Evolutionary conservation across 2,113 vertebrate genomes (phyloP).

Genomic region (Malurus elegans): DNA sequence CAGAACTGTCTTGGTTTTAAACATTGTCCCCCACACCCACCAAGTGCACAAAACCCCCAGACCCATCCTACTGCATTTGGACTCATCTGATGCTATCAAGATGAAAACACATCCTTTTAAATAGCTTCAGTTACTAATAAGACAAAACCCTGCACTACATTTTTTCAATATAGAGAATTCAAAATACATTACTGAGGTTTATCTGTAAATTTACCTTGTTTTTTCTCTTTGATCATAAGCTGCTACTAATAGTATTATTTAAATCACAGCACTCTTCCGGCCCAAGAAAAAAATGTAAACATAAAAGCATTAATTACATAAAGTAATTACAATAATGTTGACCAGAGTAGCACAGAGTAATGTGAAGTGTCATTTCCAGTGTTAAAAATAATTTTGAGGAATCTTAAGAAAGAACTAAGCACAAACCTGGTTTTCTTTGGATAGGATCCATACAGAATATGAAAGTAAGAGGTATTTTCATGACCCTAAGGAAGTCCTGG

Average conservation of each 20-base stretch:
- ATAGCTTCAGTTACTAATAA: background rate
- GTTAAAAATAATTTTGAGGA: background rate
- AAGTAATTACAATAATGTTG: background rate
- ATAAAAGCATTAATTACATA: background rate
- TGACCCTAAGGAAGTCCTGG: background rate
- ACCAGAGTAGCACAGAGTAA: background rate
- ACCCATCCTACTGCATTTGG: background rate
- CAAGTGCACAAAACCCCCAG: background rate
- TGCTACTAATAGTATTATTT: background rate
- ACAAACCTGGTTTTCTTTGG: background rate
- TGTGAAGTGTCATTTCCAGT: background rate
- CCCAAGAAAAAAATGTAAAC: background rate
- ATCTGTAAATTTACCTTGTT: background rate
- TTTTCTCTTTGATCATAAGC: background rate
- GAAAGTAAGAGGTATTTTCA: background rate
- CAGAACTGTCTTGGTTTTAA: background rate
- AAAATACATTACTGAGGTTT: background rate
- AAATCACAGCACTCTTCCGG: background rate
- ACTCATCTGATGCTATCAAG: background rate
- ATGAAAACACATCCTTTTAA: background rate
- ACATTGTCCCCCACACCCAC: accelerated
- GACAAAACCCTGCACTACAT: background rate
- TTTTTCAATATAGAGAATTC: background rate
- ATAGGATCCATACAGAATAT: background rate
- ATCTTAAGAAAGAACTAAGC: background rate